Conservation (phyloP, 2,888 invertebrate species). For the Noctuana brunneofusca region DNA sequence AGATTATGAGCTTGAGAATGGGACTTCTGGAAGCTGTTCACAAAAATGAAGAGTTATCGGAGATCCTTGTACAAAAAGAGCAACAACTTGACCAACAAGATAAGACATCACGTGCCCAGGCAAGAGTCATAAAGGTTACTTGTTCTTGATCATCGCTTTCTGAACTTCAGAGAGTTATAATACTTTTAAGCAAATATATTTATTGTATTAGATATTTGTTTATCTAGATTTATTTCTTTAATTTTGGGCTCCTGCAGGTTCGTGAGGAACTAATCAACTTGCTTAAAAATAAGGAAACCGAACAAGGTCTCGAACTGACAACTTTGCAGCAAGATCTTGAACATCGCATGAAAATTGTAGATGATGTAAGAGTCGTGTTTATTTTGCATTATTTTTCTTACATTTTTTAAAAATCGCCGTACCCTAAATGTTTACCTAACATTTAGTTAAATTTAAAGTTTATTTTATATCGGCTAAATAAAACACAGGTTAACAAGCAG, state of each 20-base stretch:
- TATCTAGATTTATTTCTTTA: not conserved
- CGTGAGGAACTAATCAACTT: constrained; percentile 84
- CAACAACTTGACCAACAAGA: constrained; percentile 83
- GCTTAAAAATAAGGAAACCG: constrained; percentile 82
- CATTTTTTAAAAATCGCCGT: not conserved
- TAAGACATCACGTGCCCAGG: constrained; percentile 83
- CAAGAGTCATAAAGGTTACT: constrained; percentile 83
- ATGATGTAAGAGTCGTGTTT: constrained; percentile 64
- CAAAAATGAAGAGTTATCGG: constrained; percentile 76
- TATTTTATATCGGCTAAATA: not conserved
- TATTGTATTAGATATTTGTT: not conserved
- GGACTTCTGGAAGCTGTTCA: constrained; percentile 69
- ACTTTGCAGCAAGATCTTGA: constrained; percentile 71
- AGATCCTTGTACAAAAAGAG: constrained; percentile 77
- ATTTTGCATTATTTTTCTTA: constrained; percentile 29
- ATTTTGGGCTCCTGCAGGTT: constrained; percentile 59
- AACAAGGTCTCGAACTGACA: constrained; percentile 74
- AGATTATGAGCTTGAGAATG: constrained; percentile 75
- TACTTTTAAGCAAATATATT: not conserved
- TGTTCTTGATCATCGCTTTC: constrained; percentile 25
- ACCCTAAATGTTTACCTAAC: not conserved
- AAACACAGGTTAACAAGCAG: constrained; percentile 75
- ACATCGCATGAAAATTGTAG: constrained; percentile 76
- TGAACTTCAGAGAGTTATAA: constrained; percentile 1
- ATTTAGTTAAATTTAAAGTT: not conserved